These are phyloP conservation scores for Drosophila sulfurigaster DNA, from an alignment of 1,140 invertebrate genomes.

Conservation along the genomic window DNA sequence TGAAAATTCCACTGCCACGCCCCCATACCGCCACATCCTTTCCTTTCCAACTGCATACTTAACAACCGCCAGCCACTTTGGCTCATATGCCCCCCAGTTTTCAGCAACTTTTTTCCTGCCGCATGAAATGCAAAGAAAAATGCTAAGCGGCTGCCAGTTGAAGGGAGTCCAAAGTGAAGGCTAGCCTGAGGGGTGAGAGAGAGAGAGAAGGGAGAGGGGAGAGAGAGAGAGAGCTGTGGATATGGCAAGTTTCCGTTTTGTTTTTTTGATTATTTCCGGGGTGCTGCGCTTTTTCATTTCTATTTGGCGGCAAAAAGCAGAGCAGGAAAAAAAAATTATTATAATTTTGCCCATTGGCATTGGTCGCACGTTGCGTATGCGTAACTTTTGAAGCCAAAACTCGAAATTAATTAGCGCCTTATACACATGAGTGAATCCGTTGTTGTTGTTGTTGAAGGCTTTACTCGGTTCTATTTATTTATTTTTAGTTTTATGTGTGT, in stretches of 20 bases:
- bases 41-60: slow-evolving; percentile 1
- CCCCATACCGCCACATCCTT: neutral
- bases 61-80: neutral
- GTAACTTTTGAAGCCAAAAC: slow-evolving; percentile 42
- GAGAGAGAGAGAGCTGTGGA: neutral
- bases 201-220: no score
- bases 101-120: slow-evolving; percentile 28
- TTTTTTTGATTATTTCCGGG: slow-evolving; percentile 65
- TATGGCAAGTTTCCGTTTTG: slow-evolving; percentile 38
- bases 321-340: slow-evolving; percentile 40
- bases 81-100: slow-evolving; percentile 32
- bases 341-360: slow-evolving; percentile 52
- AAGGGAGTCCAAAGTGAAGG: slow-evolving; percentile 18
- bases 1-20: slow-evolving; percentile 18
- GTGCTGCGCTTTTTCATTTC: slow-evolving; percentile 44
- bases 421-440: slow-evolving; percentile 39
- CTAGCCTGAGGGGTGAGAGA: neutral
- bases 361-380: slow-evolving; percentile 62
- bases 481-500: slow-evolving; percentile 12
- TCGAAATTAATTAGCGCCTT: slow-evolving; percentile 71
- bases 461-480: slow-evolving; percentile 3
- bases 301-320: slow-evolving; percentile 41
- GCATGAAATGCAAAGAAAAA: slow-evolving; percentile 16
- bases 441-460: slow-evolving; percentile 7
- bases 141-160: slow-evolving; percentile 16